A percentile compares a stretch with the other conserved stretches of the same genome.
These are phyloP conservation scores for Brachionus koreanus DNA, from an alignment of 1,140 invertebrate species.

Conservation along the genomic window DNA sequence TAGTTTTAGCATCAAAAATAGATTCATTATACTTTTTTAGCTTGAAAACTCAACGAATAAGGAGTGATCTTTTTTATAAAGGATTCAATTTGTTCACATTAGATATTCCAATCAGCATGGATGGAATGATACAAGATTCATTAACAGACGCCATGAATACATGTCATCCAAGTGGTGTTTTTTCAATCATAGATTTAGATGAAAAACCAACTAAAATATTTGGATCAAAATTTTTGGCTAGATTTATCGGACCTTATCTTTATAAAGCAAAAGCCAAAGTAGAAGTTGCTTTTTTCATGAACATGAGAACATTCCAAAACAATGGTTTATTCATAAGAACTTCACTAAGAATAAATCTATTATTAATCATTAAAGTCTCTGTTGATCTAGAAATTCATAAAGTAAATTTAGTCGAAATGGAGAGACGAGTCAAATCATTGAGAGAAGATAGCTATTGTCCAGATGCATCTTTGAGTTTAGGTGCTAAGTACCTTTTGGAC, in stretches of 20 bases:
- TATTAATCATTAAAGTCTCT: neutral
- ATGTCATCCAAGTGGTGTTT: conserved; percentile 3
- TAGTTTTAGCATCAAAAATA: neutral
- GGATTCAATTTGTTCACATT: neutral
- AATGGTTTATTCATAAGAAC: neutral
- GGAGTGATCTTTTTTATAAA: neutral
- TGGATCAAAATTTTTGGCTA: neutral
- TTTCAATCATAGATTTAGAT: neutral
- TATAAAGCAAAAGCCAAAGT: neutral
- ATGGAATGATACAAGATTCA: neutral
- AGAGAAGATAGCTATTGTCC: neutral
- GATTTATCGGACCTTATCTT: neutral
- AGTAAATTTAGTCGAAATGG: neutral
- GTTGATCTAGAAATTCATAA: neutral
- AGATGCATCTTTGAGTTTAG: neutral
- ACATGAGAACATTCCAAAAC: neutral
- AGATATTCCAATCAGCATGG: neutral
- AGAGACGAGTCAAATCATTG: neutral
- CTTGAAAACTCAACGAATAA: neutral
- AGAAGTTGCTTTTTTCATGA: neutral
- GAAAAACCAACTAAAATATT: neutral
- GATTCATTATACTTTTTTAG: neutral
- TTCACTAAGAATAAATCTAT: neutral
- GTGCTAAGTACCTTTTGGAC: neutral
- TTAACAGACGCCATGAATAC: neutral